Conservation (phyloP, 2,113 vertebrate genomes). For the Mellivora capensis region DNA sequence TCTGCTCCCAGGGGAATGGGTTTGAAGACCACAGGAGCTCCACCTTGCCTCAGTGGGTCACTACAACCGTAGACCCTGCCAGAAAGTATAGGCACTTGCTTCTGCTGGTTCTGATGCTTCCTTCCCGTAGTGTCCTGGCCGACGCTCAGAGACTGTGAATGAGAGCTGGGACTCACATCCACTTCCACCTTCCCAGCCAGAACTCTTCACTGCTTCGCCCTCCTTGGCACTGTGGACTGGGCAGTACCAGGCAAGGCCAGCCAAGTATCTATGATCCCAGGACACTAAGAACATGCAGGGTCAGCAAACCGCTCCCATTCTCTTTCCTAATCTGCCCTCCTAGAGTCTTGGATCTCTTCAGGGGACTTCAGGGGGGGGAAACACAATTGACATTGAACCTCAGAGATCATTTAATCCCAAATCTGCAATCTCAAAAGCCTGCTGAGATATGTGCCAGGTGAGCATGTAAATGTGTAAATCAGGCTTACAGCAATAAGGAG, state of each 20-base stretch:
- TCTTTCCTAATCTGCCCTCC: not conserved
- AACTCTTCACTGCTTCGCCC: accelerated
- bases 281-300: not conserved
- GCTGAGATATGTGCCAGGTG: not conserved
- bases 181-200: not conserved
- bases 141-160: not conserved
- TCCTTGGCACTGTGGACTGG: not conserved
- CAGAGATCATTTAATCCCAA: not conserved
- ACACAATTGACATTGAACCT: not conserved
- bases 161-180: not conserved
- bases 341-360: not conserved
- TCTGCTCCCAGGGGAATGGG: accelerated
- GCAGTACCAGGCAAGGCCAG: not conserved
- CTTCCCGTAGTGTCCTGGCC: not conserved
- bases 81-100: not conserved
- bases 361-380: not conserved
- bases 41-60: not conserved
- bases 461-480: not conserved
- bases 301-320: not conserved
- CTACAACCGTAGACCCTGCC: accelerated
- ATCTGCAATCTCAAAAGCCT: not conserved
- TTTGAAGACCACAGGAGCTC: not conserved
- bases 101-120: not conserved
- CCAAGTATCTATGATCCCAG: not conserved
- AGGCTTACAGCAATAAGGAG: not conserved